These are phyloP conservation scores for Lagenorhynchus albirostris DNA, from an alignment of 2,113 vertebrate genomes.

Conservation along the genomic window DNA sequence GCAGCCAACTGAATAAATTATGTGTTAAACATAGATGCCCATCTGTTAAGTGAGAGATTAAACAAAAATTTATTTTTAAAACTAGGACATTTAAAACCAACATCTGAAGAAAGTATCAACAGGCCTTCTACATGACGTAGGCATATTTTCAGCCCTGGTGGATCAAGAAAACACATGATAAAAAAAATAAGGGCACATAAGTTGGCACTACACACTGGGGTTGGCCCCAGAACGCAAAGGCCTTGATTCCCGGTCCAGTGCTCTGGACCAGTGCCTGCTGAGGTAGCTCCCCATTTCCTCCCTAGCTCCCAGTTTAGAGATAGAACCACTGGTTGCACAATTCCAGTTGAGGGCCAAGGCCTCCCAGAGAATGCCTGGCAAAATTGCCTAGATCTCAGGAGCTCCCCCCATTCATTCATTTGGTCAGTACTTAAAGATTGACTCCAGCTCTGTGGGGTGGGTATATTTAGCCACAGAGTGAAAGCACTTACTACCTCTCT, in stretches of 20 bases:
- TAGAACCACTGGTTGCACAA: not conserved
- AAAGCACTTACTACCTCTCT: not conserved
- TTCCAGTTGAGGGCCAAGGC: not conserved
- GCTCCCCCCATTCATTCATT: not conserved
- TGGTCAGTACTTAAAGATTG: not conserved
- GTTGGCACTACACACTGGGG: not conserved
- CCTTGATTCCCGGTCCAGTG: not conserved
- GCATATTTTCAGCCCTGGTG: not conserved
- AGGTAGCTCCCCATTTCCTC: not conserved
- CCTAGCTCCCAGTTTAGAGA: not conserved
- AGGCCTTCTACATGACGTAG: not conserved
- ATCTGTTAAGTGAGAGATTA: not conserved
- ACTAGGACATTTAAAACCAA: not conserved
- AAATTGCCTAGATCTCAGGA: not conserved
- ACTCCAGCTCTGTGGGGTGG: not conserved
- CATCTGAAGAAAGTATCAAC: not conserved
- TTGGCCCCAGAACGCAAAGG: not conserved
- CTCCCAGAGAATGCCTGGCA: not conserved
- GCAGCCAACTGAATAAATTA: not conserved
- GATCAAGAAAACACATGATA: not conserved
- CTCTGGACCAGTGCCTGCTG: not conserved
- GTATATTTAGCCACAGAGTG: not conserved
- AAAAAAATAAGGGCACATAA: not conserved
- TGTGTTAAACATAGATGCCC: not conserved
- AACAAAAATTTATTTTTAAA: constrained; percentile 1